Percentiles rank a stretch among this genome's conserved stretches.
Conservation (phyloP, 2,113 vertebrate species). For the Chlorocebus sabaeus region DNA sequence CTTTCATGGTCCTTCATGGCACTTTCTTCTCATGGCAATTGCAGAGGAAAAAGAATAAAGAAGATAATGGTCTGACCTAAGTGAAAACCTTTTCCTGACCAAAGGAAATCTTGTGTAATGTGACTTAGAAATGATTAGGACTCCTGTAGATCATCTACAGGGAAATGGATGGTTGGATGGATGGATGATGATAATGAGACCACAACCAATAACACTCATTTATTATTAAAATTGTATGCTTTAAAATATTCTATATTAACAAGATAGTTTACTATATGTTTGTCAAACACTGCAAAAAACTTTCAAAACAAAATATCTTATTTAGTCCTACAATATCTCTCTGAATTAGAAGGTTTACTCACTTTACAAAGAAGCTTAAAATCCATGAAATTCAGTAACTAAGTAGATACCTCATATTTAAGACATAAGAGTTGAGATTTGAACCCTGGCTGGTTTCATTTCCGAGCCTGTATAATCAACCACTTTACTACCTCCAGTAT, state of each 20-base stretch:
- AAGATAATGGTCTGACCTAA: not conserved
- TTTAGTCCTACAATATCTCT: not conserved
- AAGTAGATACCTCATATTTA: not conserved
- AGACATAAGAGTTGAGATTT: not conserved
- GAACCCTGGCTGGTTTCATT: not conserved
- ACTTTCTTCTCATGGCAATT: not conserved
- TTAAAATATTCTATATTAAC: not conserved
- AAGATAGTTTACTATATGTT: not conserved
- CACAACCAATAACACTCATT: not conserved
- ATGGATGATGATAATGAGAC: not conserved
- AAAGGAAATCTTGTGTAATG: not conserved
- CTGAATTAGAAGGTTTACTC: not conserved
- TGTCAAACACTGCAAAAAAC: not conserved
- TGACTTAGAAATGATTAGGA: not conserved
- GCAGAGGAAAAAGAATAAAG: not conserved
- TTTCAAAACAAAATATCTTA: not conserved
- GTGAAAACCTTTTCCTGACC: not conserved
- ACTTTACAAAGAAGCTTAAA: not conserved
- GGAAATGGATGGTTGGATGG: not conserved
- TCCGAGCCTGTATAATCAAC: not conserved
- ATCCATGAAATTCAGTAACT: not conserved
- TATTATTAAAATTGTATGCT: not conserved
- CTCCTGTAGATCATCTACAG: not conserved
- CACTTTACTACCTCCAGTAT: not conserved
- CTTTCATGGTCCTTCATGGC: not conserved